phyloP scores from a whole-genome alignment of 2,888 invertebrate species.

The Aphodius sticticus region DNA sequence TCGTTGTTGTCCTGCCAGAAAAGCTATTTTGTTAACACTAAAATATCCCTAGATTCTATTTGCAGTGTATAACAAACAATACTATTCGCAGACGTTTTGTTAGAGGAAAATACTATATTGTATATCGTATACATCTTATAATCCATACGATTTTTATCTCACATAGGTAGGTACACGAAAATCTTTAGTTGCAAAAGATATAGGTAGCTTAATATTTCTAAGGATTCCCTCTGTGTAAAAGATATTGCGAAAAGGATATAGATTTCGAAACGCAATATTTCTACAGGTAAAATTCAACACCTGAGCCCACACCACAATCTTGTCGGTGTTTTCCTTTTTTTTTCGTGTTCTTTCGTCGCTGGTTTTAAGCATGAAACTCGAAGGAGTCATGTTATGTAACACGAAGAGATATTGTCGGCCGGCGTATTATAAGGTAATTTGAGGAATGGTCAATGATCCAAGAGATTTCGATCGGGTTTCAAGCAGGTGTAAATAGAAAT shows the following conservation, averaged over 20 bases:
- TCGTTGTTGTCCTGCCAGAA: too few species aligned
- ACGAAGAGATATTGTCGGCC: conserved; percentile 32
- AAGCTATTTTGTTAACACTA: too few species aligned
- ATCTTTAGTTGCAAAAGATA: neutral
- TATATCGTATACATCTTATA: too few species aligned
- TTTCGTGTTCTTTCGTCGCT: neutral
- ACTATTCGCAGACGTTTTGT: too few species aligned
- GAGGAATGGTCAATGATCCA: conserved; percentile 35
- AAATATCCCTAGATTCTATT: too few species aligned
- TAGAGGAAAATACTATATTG: too few species aligned
- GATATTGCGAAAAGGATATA: neutral
- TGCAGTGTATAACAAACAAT: too few species aligned
- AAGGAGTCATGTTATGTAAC: conserved; percentile 34
- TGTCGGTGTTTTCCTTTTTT: conserved; percentile 27
- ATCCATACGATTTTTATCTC: neutral
- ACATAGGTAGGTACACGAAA: neutral
- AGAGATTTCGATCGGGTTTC: conserved; percentile 30
- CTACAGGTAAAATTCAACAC: conserved; percentile 32
- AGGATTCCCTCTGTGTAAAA: neutral
- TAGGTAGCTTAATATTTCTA: neutral
- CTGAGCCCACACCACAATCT: conserved; percentile 16
- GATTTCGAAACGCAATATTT: too few species aligned
- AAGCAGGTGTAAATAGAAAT: conserved; percentile 35
- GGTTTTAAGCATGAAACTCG: neutral
- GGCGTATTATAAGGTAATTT: conserved; percentile 24